Conservation (phyloP, 2,113 vertebrate genomes). For the Cheirogaleus medius region DNA sequence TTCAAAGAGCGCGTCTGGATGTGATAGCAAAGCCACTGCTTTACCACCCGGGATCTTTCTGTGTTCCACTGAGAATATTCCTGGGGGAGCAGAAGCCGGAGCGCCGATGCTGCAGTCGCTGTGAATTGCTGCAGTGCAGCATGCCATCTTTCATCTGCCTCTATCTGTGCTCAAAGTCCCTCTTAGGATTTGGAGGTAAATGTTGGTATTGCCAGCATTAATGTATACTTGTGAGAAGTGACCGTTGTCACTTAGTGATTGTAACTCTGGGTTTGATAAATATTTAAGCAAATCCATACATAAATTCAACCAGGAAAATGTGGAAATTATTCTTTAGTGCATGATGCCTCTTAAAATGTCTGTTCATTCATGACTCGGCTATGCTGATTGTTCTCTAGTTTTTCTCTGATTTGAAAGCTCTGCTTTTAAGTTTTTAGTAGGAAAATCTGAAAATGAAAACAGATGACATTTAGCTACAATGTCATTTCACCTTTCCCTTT, state of each 20-base stretch:
- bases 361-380: not conserved
- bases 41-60: not conserved
- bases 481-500: conserved; percentile 29
- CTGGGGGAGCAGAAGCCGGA: not conserved
- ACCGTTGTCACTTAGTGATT: not conserved
- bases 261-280: not conserved
- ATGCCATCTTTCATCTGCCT: conserved; percentile 76
- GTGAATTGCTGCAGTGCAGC: conserved; percentile 48
- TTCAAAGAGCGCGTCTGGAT: not conserved
- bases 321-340: not conserved
- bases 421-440: not conserved
- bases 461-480: not conserved
- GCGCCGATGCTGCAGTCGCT: not conserved
- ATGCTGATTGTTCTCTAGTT: not conserved
- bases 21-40: not conserved
- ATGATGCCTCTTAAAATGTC: not conserved
- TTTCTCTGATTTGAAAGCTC: conserved; percentile 3
- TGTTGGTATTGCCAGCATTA: conserved; percentile 18
- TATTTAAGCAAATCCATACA: not conserved
- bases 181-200: conserved; percentile 76
- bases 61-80: not conserved
- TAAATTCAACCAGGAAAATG: not conserved
- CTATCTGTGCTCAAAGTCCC: conserved; percentile 73
- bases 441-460: not conserved
- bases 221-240: not conserved